Percentiles rank a stretch among this genome's conserved stretches.
Conservation (phyloP, 2,113 vertebrate species). For the Neomonachus schauinslandi region DNA sequence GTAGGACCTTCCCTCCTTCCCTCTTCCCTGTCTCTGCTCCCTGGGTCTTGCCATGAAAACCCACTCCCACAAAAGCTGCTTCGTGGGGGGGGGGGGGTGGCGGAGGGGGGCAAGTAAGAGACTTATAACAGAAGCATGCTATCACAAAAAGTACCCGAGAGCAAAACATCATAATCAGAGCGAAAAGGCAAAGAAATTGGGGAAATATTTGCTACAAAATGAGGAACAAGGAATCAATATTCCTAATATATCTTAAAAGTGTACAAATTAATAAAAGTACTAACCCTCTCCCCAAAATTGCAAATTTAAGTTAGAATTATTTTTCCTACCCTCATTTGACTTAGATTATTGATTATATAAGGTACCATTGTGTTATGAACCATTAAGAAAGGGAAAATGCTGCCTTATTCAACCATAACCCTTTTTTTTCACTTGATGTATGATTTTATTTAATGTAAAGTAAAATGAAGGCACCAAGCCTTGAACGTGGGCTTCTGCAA, state of each 20-base stretch:
- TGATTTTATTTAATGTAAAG: constrained; percentile 30
- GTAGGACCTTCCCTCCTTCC: neutral
- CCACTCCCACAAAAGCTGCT: neutral
- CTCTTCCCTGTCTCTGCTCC: neutral
- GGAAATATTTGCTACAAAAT: neutral
- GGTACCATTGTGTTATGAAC: neutral
- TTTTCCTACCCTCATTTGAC: neutral
- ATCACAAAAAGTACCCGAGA: neutral
- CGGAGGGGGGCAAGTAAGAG: neutral
- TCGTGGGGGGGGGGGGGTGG: too few species aligned
- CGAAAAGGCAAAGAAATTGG: neutral
- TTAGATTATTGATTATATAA: neutral
- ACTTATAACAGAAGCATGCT: neutral
- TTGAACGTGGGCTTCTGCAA: neutral
- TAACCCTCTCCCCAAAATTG: neutral
- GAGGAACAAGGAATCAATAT: neutral
- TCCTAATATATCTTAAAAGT: neutral
- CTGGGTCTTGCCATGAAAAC: neutral
- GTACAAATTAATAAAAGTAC: neutral
- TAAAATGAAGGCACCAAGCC: neutral
- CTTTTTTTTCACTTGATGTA: neutral
- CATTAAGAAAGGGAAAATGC: neutral
- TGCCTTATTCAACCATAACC: too few species aligned
- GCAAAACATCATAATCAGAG: neutral
- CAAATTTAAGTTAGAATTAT: neutral